Base-by-base conservation (phyloP, 2,113 vertebrate genomes). In the Antennarius striatus region DNA sequence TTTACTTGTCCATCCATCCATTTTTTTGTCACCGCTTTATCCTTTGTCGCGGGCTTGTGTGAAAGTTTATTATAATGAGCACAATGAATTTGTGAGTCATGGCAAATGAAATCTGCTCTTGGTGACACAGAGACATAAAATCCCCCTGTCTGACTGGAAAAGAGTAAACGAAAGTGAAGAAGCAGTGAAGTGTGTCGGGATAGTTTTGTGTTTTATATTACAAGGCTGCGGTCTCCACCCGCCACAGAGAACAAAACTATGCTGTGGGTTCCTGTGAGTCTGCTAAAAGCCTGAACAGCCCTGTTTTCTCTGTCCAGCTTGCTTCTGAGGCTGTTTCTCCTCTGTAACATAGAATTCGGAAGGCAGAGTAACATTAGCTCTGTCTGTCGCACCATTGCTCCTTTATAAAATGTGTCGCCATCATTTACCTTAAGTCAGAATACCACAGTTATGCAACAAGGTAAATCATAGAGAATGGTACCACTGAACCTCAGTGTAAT, bases 211-310 rank as follows among this genome's bases (percentile, higher is more conserved):
- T 84, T 85, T 87, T 86, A 60, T 82, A 78, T 78, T 82, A 86
- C 81, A 80, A 79, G 63, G 50, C 79, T 79, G 73, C 72, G 69
- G 70, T 36, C 82, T 78, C 71, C 53, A 66, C 63, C 56, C 39
- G 45, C 68, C 68, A 54, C 74, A 75, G 68, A 80, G 57, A 69
- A 67, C 64, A 60, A 56, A 87, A 78, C 61, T 77, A 77, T 86
- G 81, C 50, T 75, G 83, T 80, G 80, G 77, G 51, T 73, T 81
- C 65, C 56, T 87, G 60, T 28, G 67, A 86, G 68, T 70, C 66
- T 46, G 77, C 40, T 83, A 57, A 87, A 83, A 48, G 81, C 83
- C 74, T 86, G 50, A 87, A 50, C 83, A 82, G 86, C 46, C 5
- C 47, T 6, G 63, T 72, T 70, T 75, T 68, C 59, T 69, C 56